Evolutionary conservation across 2,888 invertebrate species (phyloP).

Genomic region (Heliconius cydno): DNA sequence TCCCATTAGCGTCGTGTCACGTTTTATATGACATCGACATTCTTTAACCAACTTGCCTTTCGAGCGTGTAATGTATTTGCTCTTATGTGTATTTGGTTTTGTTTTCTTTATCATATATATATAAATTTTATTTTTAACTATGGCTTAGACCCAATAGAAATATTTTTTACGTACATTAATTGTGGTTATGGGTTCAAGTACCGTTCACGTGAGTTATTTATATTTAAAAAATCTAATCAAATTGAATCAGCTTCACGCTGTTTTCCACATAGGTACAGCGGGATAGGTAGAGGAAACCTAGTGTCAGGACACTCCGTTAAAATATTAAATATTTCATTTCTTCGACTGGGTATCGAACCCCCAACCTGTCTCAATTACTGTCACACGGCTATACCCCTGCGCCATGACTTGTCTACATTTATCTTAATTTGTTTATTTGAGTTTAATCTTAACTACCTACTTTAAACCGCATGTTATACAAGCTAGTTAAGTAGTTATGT

Average conservation of each 20-base stretch:
- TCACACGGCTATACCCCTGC: background rate
- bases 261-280: background rate
- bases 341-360: background rate
- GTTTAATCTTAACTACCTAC: background rate
- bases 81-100: background rate
- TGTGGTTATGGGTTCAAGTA: background rate
- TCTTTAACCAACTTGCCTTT: background rate
- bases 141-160: too few species aligned
- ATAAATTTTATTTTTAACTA: too few species aligned
- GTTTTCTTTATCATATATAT: background rate
- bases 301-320: too few species aligned
- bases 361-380: background rate
- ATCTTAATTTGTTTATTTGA: background rate
- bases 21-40: conserved; percentile 20
- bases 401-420: background rate
- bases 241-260: background rate
- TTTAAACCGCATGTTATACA: background rate
- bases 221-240: background rate
- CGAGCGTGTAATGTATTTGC: background rate
- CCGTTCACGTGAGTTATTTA: background rate
- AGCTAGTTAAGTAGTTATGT: background rate
- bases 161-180: too few species aligned
- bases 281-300: background rate
- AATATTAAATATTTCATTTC: too few species aligned
- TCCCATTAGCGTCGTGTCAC: conserved; percentile 16